Conservation (phyloP, 2,888 invertebrate genomes). For the Druceiella hillmani region DNA sequence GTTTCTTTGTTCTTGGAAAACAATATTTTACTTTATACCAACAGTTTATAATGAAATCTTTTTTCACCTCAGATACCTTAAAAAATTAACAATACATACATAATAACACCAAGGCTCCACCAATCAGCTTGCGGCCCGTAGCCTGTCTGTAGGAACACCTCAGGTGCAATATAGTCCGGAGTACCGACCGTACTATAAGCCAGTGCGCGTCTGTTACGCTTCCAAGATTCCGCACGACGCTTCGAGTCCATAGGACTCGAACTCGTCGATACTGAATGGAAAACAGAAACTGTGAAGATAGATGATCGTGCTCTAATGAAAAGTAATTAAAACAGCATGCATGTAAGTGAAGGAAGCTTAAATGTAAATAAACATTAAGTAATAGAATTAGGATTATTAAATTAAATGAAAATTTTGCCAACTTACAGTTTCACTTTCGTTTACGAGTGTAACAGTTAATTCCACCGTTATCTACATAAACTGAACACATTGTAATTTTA, state of each 20-base stretch:
- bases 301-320: too few species aligned
- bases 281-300: slow-evolving; percentile 38
- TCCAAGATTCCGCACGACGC: slow-evolving; percentile 98
- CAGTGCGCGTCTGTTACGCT: slow-evolving; percentile 91
- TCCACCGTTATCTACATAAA: too few species aligned
- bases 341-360: too few species aligned
- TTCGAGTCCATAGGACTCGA: slow-evolving; percentile 92
- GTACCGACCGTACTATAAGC: slow-evolving; percentile 96
- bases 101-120: slow-evolving; percentile 99
- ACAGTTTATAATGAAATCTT: too few species aligned
- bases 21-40: slow-evolving; percentile 6
- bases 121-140: slow-evolving; percentile 98
- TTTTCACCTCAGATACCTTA: not conserved
- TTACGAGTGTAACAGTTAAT: too few species aligned
- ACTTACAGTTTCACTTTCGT: too few species aligned
- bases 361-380: too few species aligned
- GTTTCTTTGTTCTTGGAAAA: not conserved
- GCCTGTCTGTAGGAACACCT: slow-evolving; percentile 96
- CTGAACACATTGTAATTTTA: too few species aligned
- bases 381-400: too few species aligned
- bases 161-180: slow-evolving; percentile 99
- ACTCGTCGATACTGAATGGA: slow-evolving; percentile 51
- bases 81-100: slow-evolving; percentile 56
- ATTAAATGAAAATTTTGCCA: too few species aligned
- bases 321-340: too few species aligned